A percentile compares a stretch with the other conserved stretches of the same genome.
Conservation (phyloP, 2,888 invertebrate species). For the Phania funesta region DNA sequence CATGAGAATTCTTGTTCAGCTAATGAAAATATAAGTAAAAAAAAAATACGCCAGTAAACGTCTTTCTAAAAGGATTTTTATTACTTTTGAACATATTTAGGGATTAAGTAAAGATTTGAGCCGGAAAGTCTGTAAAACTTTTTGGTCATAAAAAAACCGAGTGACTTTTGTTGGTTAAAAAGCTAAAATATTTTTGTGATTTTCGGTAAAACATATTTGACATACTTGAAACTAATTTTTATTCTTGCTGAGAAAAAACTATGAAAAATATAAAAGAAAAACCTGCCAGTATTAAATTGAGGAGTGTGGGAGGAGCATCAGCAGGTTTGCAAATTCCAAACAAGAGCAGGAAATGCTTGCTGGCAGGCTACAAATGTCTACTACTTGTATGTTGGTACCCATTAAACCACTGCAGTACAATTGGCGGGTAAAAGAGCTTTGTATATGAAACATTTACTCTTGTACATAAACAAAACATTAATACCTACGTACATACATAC, state of each 20-base stretch:
- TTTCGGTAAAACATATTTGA: conserved; percentile 45
- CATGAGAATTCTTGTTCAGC: no score
- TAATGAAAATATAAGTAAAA: no score
- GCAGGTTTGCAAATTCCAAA: conserved; percentile 8
- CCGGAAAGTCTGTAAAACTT: no score
- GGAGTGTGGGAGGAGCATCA: conserved; percentile 43
- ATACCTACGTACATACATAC: background rate
- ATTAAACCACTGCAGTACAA: background rate
- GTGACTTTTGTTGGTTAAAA: no score
- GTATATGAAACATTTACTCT: background rate
- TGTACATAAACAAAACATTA: background rate
- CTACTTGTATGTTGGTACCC: background rate
- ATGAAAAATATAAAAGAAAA: background rate
- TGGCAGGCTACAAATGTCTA: conserved; percentile 13
- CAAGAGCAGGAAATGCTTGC: conserved; percentile 12
- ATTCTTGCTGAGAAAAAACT: background rate
- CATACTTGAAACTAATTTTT: conserved; percentile 16
- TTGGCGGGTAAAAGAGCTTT: conserved; percentile 31
- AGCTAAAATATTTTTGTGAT: background rate
- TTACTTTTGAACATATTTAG: no score
- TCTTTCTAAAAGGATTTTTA: no score
- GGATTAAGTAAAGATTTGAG: no score
- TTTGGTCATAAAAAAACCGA: no score
- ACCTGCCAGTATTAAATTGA: conserved; percentile 13
- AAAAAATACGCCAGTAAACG: no score